A percentile compares a stretch with the other conserved stretches of the same genome.
Conservation (phyloP, 1,140 invertebrate genomes). For the Procambarus clarkii region DNA sequence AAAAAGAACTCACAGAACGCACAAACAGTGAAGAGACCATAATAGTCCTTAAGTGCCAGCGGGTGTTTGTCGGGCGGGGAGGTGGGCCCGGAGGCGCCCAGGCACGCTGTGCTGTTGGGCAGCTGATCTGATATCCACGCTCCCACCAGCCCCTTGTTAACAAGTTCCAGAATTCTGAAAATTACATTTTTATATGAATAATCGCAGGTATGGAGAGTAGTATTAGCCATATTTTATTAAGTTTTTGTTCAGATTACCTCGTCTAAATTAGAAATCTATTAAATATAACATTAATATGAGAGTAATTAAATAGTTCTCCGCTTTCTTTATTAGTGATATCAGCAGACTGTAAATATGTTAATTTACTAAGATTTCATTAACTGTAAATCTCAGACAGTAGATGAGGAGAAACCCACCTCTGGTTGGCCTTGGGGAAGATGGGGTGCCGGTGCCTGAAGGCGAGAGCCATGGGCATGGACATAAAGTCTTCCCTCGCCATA, state of each 20-base stretch:
- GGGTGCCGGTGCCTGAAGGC: constrained; percentile 49
- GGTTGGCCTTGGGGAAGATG: constrained; percentile 20
- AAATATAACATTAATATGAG: too few species aligned
- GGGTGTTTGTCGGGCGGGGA: background rate
- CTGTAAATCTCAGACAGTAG: too few species aligned
- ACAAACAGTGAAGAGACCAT: constrained; percentile 35
- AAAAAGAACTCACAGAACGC: constrained; percentile 24
- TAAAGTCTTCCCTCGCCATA: constrained; percentile 57
- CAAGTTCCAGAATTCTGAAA: constrained; percentile 39
- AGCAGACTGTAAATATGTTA: too few species aligned
- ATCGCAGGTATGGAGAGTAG: too few species aligned
- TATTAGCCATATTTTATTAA: too few species aligned
- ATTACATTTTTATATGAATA: background rate
- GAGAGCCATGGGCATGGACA: constrained; percentile 56
- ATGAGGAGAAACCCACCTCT: constrained; percentile 13
- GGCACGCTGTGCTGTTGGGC: constrained; percentile 55
- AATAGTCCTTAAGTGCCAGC: constrained; percentile 35
- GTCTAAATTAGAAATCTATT: too few species aligned
- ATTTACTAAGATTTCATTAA: too few species aligned
- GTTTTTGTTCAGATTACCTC: too few species aligned
- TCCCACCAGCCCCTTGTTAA: constrained; percentile 41
- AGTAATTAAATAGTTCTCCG: too few species aligned
- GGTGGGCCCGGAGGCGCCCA: constrained; percentile 1
- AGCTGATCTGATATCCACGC: constrained; percentile 53
- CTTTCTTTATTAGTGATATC: too few species aligned